Evolutionary conservation across 2,797 vertebrate genomes (phyloP).

Genomic region (Cottoperca gobio): DNA sequence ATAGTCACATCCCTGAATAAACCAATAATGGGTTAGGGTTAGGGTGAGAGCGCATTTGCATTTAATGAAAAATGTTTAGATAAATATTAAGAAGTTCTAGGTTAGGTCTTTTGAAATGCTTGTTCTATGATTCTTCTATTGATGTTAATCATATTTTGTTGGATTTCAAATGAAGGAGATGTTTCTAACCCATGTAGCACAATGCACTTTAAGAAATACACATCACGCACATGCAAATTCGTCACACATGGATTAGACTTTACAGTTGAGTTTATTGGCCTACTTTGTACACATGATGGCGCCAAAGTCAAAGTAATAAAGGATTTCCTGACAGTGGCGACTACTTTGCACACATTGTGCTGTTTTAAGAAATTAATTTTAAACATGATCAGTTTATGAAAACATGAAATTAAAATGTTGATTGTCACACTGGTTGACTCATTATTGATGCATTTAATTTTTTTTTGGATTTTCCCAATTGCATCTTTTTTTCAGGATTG

Average conservation of each 20-base stretch:
- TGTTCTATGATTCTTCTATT: not conserved
- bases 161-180: not conserved
- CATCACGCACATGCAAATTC: not conserved
- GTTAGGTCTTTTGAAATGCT: too few relatives aligned
- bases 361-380: not conserved
- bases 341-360: not conserved
- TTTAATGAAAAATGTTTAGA: not conserved
- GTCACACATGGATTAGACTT: not conserved
- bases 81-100: not conserved
- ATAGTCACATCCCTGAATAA: too few relatives aligned
- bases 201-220: constrained; percentile 7
- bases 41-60: not conserved
- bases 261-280: constrained; percentile 4
- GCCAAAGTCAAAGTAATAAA: constrained; percentile 56
- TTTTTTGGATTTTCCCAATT: not conserved
- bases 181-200: not conserved
- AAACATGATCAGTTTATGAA: not conserved
- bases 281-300: constrained; percentile 74
- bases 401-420: not conserved
- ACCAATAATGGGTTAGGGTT: too few relatives aligned
- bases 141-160: not conserved
- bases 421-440: not conserved
- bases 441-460: not conserved
- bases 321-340: not conserved
- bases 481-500: not conserved